Percentiles rank a stretch among this genome's conserved stretches.
phyloP scores from a whole-genome alignment of 1,140 invertebrate species.

The Pectinophora gossypiella region DNA sequence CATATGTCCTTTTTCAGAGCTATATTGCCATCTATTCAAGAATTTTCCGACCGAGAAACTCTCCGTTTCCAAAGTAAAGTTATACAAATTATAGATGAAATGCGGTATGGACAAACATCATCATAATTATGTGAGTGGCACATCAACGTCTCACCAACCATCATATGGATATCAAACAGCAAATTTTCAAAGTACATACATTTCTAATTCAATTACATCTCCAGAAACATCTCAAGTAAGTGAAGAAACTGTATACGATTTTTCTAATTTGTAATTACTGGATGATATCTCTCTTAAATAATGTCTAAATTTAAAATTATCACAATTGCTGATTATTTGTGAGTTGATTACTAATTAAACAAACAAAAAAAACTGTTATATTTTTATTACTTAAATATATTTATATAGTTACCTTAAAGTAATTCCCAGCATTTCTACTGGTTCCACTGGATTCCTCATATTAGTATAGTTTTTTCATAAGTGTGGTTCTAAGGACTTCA shows the following conservation, averaged over 20 bases:
- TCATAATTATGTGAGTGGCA: conserved; percentile 8
- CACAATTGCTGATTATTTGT: conserved; percentile 9
- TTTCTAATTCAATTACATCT: conserved; percentile 8
- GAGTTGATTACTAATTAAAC: conserved; percentile 6
- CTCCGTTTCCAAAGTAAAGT: conserved; percentile 7
- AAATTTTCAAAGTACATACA: conserved; percentile 9
- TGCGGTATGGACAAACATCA: conserved; percentile 8
- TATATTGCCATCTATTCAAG: conserved; percentile 7
- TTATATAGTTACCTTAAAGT: too few relatives aligned
- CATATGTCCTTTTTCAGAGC: conserved; percentile 8
- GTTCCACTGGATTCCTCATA: conserved; percentile 29
- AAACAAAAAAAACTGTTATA: too few relatives aligned
- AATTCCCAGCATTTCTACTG: too few relatives aligned
- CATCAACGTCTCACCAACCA: conserved; percentile 7
- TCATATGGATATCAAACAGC: conserved; percentile 8
- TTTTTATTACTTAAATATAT: too few relatives aligned
- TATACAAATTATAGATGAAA: conserved; percentile 10
- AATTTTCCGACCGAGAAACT: conserved; percentile 7
- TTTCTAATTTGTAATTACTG: conserved; percentile 5
- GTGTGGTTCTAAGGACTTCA: conserved; percentile 20
- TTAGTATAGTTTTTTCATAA: conserved; percentile 27
- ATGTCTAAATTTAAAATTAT: conserved; percentile 8
- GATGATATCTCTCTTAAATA: too few relatives aligned
- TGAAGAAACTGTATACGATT: conserved; percentile 6
- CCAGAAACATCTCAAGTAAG: conserved; percentile 7